phyloP scores from a whole-genome alignment of 2,797 vertebrate genomes.

The Limnodromus scolopaceus region DNA sequence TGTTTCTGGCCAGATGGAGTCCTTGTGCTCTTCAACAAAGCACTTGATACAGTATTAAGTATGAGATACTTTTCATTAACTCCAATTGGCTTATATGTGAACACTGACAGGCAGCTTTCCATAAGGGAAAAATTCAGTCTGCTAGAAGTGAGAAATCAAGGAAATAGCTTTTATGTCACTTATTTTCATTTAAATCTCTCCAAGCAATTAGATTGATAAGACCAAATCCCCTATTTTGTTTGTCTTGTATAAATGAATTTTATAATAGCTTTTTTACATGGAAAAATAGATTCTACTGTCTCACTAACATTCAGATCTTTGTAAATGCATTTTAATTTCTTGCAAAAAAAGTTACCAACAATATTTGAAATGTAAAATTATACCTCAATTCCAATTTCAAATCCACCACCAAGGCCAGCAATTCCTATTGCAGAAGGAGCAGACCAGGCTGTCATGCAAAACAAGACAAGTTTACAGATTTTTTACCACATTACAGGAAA shows the following conservation, averaged over 20 bases:
- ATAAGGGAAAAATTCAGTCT: background rate
- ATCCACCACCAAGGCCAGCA: slow-evolving; percentile 95
- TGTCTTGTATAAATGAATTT: background rate
- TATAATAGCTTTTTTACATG: background rate
- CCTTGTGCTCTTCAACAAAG: background rate
- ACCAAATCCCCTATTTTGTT: background rate
- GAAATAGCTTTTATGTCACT: background rate
- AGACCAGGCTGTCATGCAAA: slow-evolving; percentile 87
- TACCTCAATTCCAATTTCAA: slow-evolving; percentile 97
- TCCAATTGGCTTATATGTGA: background rate
- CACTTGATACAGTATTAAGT: background rate
- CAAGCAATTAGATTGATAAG: background rate
- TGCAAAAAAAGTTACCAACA: slow-evolving; percentile 19
- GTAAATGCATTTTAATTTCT: background rate
- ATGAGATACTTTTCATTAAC: background rate
- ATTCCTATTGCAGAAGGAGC: slow-evolving; percentile 96
- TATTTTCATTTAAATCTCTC: background rate
- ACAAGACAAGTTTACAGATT: background rate
- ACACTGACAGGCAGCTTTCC: background rate
- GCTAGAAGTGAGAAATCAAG: background rate
- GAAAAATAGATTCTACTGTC: background rate
- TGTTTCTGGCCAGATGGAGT: background rate
- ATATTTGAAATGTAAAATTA: background rate
- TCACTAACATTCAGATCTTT: background rate
- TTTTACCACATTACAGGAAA: background rate